Base-by-base conservation (phyloP, 1,140 invertebrate genomes). In the Stegodyphus dumicola region DNA sequence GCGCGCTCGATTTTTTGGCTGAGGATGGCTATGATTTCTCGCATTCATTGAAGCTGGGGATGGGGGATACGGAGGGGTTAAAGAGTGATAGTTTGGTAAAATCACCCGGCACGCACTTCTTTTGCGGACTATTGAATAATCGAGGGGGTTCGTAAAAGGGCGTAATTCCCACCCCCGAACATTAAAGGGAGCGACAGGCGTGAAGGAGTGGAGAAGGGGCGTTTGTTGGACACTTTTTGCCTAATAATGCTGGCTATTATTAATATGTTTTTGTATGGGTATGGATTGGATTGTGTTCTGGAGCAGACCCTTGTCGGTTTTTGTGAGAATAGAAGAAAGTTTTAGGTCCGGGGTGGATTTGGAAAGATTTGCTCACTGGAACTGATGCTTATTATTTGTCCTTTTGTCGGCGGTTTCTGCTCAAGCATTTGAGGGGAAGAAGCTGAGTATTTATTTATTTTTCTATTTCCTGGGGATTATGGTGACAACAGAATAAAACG, bases 261-360 rank as follows among this genome's bases (percentile, higher is more conserved):
- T 77, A 77, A 77, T 77, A 77, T 77, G 76, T 77, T 77, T 77
- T 77, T 77, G 76, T 77, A 51, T 65, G 76, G 76, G 76, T 56
- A 60, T 75, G 73, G 73, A 75, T 66, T 77, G 56, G 7, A 66
- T 77, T 77, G 76, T 70, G 33, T 77, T 49, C 56, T 52, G 13
- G 4, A 60, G 56, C 9, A 15, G 15, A 60, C 1, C 56, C 56
- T 60, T 60, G 9, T 60, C 15, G 56, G 9, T 11, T 11, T 15
- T 60, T 9, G 15, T 11, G 56, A 60, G 56, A 60, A 11, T 60
- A 9, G 56, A 15, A 11, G 56, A 60, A 15, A 15, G 5, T 1
- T 33, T 33, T 33, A 1, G 4, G 56, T 0, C 5, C 56, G 1
- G 9, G 9, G 56, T 60, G 15, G 15, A 9, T 60, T 60, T 5